Evolutionary conservation across 2,113 vertebrate species (phyloP).

Genomic region (Dolichotis patagonum): DNA sequence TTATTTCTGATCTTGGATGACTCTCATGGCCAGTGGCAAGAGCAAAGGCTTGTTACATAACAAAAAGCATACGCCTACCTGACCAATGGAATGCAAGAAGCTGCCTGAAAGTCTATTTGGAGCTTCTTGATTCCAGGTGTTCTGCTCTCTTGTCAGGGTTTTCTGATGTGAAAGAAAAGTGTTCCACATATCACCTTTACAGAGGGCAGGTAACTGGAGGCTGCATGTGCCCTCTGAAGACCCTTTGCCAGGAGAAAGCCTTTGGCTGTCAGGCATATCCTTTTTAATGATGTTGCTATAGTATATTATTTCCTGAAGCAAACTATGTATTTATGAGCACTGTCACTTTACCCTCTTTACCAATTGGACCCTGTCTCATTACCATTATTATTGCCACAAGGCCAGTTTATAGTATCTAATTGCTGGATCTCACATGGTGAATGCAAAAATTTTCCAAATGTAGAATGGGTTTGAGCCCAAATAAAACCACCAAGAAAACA

Average conservation of each 20-base stretch:
- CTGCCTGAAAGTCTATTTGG: background rate
- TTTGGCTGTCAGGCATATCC: background rate
- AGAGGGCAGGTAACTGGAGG: background rate
- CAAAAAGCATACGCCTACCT: background rate
- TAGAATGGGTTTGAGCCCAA: background rate
- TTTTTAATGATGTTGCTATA: background rate
- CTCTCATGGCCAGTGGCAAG: no score
- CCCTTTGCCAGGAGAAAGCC: background rate
- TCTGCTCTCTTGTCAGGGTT: background rate
- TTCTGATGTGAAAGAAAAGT: conserved; percentile 5
- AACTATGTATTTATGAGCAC: background rate
- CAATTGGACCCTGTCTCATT: background rate
- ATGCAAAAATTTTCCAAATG: background rate
- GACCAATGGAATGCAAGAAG: background rate
- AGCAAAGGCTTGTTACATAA: background rate
- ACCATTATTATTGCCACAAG: background rate
- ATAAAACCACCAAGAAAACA: background rate
- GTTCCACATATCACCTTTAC: background rate
- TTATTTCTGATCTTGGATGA: background rate
- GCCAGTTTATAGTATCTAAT: background rate
- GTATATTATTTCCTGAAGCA: conserved; percentile 6
- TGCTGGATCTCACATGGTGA: background rate
- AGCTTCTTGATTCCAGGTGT: background rate
- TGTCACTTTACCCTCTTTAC: background rate
- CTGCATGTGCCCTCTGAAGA: background rate